Percentiles rank a stretch among this genome's conserved stretches.
phyloP scores from a whole-genome alignment of 2,888 invertebrate species.

The Troides aeacus region DNA sequence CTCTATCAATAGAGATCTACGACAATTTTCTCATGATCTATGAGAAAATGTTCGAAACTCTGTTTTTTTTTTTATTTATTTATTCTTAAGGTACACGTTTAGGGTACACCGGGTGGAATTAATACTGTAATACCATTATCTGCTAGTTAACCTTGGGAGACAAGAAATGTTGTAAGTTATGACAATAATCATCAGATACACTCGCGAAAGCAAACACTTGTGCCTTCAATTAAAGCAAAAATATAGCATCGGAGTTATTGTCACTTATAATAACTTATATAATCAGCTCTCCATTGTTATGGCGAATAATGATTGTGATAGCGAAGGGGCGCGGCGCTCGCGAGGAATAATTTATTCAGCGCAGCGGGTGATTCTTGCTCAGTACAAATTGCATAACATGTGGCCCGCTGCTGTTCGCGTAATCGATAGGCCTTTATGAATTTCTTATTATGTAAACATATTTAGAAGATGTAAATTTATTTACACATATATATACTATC shows the following conservation, averaged over 20 bases:
- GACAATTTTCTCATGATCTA: too few relatives aligned
- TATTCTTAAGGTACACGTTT: too few relatives aligned
- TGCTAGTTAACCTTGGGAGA: too few relatives aligned
- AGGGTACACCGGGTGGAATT: too few relatives aligned
- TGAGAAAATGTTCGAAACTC: too few relatives aligned
- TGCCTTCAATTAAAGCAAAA: conserved; percentile 53
- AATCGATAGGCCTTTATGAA: conserved; percentile 49
- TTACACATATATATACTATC: too few relatives aligned
- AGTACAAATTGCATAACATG: conserved; percentile 74
- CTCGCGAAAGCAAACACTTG: conserved; percentile 45
- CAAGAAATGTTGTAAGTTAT: too few relatives aligned
- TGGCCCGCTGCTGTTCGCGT: conserved; percentile 45
- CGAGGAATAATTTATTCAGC: conserved; percentile 63
- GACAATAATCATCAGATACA: neutral
- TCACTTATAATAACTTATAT: conserved; percentile 60
- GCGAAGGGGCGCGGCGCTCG: conserved; percentile 59
- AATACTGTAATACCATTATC: too few relatives aligned
- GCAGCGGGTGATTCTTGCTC: conserved; percentile 67
- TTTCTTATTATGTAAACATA: conserved; percentile 22
- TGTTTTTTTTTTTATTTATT: too few relatives aligned
- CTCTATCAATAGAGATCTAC: too few relatives aligned
- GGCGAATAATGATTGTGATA: conserved; percentile 59
- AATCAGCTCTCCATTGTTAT: conserved; percentile 72
- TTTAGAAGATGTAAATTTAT: neutral
- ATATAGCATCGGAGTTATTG: conserved; percentile 44